Evolutionary conservation across 1,140 invertebrate genomes (phyloP), one percentile per base, ranked within the genome.

Genomic region (Rhysida immarginata): DNA sequence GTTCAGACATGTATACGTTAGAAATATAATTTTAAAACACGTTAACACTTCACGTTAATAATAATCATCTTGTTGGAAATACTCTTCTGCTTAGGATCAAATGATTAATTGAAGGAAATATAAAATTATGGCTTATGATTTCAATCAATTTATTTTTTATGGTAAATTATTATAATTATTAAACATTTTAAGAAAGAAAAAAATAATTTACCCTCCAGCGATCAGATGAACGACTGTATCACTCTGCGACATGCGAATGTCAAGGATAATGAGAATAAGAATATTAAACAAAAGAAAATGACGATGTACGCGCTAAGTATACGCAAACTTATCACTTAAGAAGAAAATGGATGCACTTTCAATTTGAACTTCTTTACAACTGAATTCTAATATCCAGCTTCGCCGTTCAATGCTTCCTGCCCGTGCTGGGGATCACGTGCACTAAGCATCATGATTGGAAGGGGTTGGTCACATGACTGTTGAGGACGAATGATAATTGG

Each of bases 211-310:
- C 86, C 85, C 85, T 76, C 86, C 86, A 68, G 85, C 85, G 61
- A 89, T 76, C 62, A 90, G 78, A 74, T 90, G 85, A 72, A 88
- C 85, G 56, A 86, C 75, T 60, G 85, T 85, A 74, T 88, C 85
- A 69, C 77, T 76, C 73, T 71, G 62, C 58, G 63, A 63, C 66
- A 69, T 69, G 49, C 57, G 48, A 53, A 21, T n/a, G n/a, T n/a
- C n/a, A n/a, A n/a, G n/a, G n/a, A n/a, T n/a, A n/a, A n/a, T n/a
- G n/a, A n/a, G n/a, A n/a, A n/a, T n/a, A n/a, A n/a, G n/a, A n/a
- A n/a, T n/a, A n/a, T n/a, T n/a, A n/a, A n/a, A n/a, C n/a, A n/a
- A n/a, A n/a, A n/a, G n/a, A n/a, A n/a, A n/a, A n/a, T n/a, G n/a
- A n/a, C n/a, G n/a, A n/a, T n/a, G n/a, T n/a, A n/a, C n/a, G n/a